Evolutionary conservation across 2,113 vertebrate species (phyloP).

Genomic region (Pandion haliaetus): DNA sequence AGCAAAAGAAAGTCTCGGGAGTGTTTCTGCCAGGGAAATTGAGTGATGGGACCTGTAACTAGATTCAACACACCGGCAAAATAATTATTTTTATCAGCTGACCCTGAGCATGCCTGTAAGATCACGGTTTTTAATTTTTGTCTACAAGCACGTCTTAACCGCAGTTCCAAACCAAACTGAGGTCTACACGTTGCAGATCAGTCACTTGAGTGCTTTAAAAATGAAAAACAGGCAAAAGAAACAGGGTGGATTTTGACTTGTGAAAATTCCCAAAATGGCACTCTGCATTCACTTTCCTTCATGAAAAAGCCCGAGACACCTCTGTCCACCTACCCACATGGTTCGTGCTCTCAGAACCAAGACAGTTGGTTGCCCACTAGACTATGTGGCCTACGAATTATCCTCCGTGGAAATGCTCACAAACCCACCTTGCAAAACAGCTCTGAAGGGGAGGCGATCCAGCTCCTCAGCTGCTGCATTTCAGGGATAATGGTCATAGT

Average conservation of each 20-base stretch:
- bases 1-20: background rate
- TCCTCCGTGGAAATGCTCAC: background rate
- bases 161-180: background rate
- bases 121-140: background rate
- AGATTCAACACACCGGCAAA: background rate
- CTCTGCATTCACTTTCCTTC: background rate
- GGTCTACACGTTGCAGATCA: background rate
- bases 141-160: background rate
- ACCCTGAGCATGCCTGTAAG: background rate
- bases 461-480: background rate
- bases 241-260: background rate
- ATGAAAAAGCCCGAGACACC: background rate
- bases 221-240: background rate
- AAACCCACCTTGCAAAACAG: background rate
- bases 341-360: background rate
- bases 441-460: background rate
- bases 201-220: background rate
- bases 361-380: accelerated
- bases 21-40: background rate
- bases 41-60: background rate
- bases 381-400: background rate
- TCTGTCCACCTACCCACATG: accelerated
- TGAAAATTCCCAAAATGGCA: background rate
- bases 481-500: background rate
- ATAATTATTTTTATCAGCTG: background rate